Percentiles rank a stretch among this genome's conserved stretches.
These are phyloP conservation scores for Hystrix cristata DNA, from an alignment of 2,113 vertebrate species.

Conservation along the genomic window DNA sequence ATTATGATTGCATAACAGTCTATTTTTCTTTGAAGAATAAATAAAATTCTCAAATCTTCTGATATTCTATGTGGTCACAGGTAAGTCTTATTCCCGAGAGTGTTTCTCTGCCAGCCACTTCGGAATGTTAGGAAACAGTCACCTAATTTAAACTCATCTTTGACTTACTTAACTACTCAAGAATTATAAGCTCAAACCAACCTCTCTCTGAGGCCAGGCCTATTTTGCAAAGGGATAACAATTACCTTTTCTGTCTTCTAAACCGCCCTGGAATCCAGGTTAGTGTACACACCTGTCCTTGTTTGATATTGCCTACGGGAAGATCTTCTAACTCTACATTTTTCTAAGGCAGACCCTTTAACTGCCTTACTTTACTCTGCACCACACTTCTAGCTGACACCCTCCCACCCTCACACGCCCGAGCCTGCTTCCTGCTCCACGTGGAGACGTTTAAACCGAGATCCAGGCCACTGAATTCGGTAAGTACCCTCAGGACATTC, in stretches of 20 bases:
- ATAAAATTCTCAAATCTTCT: not conserved
- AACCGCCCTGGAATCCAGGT: not conserved
- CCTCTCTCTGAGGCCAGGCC: not conserved
- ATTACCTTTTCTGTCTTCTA: not conserved
- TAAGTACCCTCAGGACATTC: not conserved
- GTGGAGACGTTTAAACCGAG: not conserved
- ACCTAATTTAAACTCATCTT: not conserved
- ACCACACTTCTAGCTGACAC: not conserved
- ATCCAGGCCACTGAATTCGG: not conserved
- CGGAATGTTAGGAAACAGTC: not conserved
- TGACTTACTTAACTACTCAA: not conserved
- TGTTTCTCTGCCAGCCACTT: not conserved
- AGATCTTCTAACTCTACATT: not conserved
- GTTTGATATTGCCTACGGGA: not conserved
- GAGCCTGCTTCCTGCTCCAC: not conserved
- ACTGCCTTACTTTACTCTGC: not conserved
- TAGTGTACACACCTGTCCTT: not conserved
- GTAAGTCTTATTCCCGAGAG: not conserved
- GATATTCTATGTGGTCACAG: not conserved
- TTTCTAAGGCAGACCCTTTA: not conserved
- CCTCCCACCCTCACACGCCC: not conserved
- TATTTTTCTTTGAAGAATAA: not conserved
- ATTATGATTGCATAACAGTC: not conserved
- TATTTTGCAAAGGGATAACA: not conserved
- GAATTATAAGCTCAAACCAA: not conserved